Percentiles rank a stretch among this genome's conserved stretches.
Conservation (phyloP, 2,113 vertebrate species). For the Rhinoptilus africanus region DNA sequence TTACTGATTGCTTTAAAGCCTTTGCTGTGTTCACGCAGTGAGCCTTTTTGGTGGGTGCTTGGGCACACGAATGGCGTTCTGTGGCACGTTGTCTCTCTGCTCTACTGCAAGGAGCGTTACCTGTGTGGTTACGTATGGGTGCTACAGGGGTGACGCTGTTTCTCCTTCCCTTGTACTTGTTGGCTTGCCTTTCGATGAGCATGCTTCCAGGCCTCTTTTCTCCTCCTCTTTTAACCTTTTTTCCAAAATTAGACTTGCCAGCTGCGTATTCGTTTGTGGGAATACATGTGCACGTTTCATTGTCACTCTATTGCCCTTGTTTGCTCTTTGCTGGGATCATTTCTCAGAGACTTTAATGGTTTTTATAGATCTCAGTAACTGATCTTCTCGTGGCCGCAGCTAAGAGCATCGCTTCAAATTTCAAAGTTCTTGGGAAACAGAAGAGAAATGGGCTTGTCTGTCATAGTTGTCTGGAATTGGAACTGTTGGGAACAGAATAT, state of each 20-base stretch:
- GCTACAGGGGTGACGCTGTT: not conserved
- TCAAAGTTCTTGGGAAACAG: not conserved
- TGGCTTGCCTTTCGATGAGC: not conserved
- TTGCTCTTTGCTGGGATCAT: not conserved
- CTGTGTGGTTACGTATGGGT: not conserved
- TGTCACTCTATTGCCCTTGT: not conserved
- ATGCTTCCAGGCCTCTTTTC: not conserved
- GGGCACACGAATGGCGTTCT: not conserved
- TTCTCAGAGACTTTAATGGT: not conserved
- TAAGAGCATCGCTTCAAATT: not conserved
- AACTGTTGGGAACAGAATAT: not conserved
- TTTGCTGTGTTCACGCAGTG: not conserved
- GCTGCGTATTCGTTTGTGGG: conserved; percentile 52
- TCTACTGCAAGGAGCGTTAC: not conserved
- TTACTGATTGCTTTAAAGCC: not conserved
- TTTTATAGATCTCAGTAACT: not conserved
- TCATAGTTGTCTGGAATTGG: not conserved
- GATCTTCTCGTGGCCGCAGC: not conserved
- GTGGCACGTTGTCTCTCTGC: not conserved
- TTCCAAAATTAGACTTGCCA: conserved; percentile 45
- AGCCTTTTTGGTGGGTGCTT: not conserved
- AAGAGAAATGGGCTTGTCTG: not conserved
- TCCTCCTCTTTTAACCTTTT: not conserved
- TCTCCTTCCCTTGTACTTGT: not conserved
- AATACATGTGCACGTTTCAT: not conserved